Base-by-base conservation (phyloP, 2,888 invertebrate species). In the Gonocerus acuteangulatus region DNA sequence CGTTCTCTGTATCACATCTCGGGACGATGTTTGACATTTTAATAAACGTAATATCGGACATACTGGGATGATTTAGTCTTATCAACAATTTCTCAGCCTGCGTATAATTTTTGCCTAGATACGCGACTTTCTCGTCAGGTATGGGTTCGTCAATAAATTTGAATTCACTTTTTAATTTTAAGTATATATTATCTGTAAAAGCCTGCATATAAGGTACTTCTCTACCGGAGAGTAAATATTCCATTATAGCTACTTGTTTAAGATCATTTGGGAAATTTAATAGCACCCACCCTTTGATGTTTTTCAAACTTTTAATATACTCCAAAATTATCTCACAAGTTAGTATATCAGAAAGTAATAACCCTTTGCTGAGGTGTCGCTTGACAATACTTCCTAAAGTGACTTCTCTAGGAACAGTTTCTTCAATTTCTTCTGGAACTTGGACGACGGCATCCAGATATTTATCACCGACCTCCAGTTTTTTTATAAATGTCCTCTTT, bases 201-300 rank as follows among this genome's bases (percentile, higher is more conserved):
- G 6, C 27, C 1, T 19, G 13, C 19, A 51, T 58, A n/a, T 52
- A 39, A 6, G 81, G 79, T 18, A 82, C 75, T 45, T 72, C 71
- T 47, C 70, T 70, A 0, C 82, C 82, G 9, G 80, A 78, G 69
- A 85, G 74, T 1, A 76, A 75, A 72, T 79, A 79, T 72, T 85
- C 85, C 32, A 85, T 71, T 45, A 79, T 74, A 67, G 77, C 76
- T 42, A 82, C 80, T 72, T 84, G 80, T 23, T 77, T 73, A 61
- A 80, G 79, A 4, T 75, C 77, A 62, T 76, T 77, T 0, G 85
- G 85, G 69, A 80, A 85, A 71, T 85, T 82, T 44, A 84, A 72
- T 48, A 85, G 73, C n/a, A 79, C 81, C 77, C 83, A 85, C 3
- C 83, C 82, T 16, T 76, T 70, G 39, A 79, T 75, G 45, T 77